These are phyloP conservation scores for Phortica variegata DNA, from an alignment of 1,140 invertebrate genomes.

Conservation along the genomic window DNA sequence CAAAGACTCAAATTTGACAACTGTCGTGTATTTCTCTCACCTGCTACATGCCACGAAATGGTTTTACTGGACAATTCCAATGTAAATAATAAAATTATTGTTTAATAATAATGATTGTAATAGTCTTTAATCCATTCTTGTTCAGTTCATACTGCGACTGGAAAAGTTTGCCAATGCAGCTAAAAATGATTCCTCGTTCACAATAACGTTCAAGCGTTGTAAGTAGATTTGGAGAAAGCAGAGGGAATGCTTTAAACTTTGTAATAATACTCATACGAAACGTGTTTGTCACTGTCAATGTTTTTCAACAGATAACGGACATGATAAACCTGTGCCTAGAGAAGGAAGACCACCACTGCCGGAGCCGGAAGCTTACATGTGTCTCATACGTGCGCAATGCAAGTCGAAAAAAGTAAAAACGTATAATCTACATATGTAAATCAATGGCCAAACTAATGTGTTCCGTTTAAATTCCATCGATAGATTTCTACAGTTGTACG, in stretches of 20 bases:
- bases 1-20: no score
- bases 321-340: conserved; percentile 68
- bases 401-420: conserved; percentile 68
- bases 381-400: conserved; percentile 70
- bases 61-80: conserved; percentile 67
- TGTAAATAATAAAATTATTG: conserved; percentile 27
- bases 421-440: neutral
- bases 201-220: conserved; percentile 72
- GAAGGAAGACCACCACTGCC: conserved; percentile 61
- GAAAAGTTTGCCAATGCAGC: conserved; percentile 67
- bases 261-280: conserved; percentile 5
- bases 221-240: no score
- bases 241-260: neutral
- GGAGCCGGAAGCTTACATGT: conserved; percentile 69
- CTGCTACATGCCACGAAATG: conserved; percentile 62
- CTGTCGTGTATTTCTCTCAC: no score
- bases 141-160: conserved; percentile 66
- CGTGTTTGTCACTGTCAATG: neutral
- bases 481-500: conserved; percentile 73
- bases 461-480: neutral
- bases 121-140: conserved; percentile 58
- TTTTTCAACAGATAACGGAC: conserved; percentile 72
- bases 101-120: conserved; percentile 24
- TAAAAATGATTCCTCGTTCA: conserved; percentile 63
- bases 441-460: neutral